Evolutionary conservation across 2,888 invertebrate genomes (phyloP).

Genomic region (Leucoptera coffeella): DNA sequence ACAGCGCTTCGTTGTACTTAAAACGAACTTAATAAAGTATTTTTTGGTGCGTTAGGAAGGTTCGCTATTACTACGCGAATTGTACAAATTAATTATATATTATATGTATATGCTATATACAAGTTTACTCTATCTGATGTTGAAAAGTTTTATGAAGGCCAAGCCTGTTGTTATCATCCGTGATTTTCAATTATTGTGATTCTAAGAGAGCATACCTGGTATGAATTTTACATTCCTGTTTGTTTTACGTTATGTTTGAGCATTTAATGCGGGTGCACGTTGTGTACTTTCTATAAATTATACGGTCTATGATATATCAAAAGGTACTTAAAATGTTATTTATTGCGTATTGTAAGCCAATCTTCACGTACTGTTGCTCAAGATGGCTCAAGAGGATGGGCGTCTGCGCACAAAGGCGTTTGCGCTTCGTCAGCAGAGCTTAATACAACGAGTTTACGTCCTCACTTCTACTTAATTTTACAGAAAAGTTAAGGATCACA

Average conservation of each 20-base stretch:
- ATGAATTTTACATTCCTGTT: slow-evolving; percentile 52
- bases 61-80: slow-evolving; percentile 41
- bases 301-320: not conserved
- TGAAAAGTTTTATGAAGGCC: slow-evolving; percentile 35
- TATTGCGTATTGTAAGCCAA: not conserved
- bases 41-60: slow-evolving; percentile 50
- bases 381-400: slow-evolving; percentile 26
- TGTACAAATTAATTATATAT: slow-evolving; percentile 54
- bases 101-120: slow-evolving; percentile 20
- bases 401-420: slow-evolving; percentile 39
- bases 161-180: slow-evolving; percentile 36
- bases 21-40: slow-evolving; percentile 19
- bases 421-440: not conserved
- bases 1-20: slow-evolving; percentile 21
- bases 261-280: slow-evolving; percentile 51
- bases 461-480: too few relatives aligned
- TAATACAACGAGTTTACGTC: not conserved
- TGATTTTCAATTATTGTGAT: slow-evolving; percentile 48
- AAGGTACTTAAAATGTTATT: not conserved
- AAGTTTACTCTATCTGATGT: slow-evolving; percentile 20
- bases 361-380: slow-evolving; percentile 25
- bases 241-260: slow-evolving; percentile 24
- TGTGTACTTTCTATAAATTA: slow-evolving; percentile 10
- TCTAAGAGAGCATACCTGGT: slow-evolving; percentile 37
- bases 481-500: too few relatives aligned